Percentiles rank a stretch among this genome's conserved stretches.
Evolutionary conservation across 2,888 invertebrate species (phyloP).

Genomic region (Noctua pronuba): DNA sequence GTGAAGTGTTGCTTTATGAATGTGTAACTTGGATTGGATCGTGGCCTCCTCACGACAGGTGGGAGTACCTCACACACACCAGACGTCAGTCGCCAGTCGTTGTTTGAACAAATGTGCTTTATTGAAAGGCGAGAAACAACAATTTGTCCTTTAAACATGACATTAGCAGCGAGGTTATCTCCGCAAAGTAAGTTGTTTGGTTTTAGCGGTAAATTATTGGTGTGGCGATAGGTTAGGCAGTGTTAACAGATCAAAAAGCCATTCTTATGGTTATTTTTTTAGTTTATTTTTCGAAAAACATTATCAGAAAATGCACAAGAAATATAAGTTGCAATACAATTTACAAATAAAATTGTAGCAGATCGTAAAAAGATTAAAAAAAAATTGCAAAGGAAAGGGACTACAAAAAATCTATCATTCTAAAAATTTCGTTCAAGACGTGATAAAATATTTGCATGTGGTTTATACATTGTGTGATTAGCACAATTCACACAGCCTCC

Average conservation of each 20-base stretch:
- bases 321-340: background rate
- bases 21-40: conserved; percentile 67
- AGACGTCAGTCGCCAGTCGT: conserved; percentile 62
- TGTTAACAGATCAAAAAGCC: conserved; percentile 27
- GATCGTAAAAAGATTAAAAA: background rate
- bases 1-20: conserved; percentile 55
- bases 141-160: conserved; percentile 82
- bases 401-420: background rate
- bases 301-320: background rate
- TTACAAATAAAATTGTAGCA: background rate
- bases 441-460: conserved; percentile 32
- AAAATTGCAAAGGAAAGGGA: no score
- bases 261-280: background rate
- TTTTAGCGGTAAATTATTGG: conserved; percentile 41
- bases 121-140: conserved; percentile 77
- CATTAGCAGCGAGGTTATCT: conserved; percentile 83
- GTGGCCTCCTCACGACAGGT: conserved; percentile 78
- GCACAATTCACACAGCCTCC: conserved; percentile 41
- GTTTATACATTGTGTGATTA: conserved; percentile 37
- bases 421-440: background rate
- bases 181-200: conserved; percentile 82
- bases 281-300: background rate
- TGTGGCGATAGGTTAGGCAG: conserved; percentile 8
- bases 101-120: conserved; percentile 81
- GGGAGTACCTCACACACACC: conserved; percentile 73